phyloP scores from a whole-genome alignment of 2,888 invertebrate species.

The Hydrotaea cyrtoneurina region DNA sequence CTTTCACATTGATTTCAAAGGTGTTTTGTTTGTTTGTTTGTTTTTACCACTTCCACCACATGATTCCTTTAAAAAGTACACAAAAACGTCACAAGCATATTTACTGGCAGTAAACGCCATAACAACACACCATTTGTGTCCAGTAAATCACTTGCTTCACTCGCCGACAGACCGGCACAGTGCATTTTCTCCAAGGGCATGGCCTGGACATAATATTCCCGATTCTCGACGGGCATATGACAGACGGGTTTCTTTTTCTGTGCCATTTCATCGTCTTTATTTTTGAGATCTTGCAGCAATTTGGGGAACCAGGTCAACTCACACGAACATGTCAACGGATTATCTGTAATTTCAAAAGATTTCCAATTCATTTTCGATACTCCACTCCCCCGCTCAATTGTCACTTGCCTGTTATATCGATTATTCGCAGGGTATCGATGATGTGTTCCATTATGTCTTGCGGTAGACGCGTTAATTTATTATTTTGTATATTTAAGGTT shows the following conservation, averaged over 20 bases:
- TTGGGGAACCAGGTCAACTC: constrained; percentile 93
- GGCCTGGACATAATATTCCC: constrained; percentile 90
- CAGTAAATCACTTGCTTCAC: constrained; percentile 74
- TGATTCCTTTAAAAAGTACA: constrained; percentile 69
- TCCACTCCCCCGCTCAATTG: no score
- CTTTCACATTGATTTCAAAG: constrained; percentile 6
- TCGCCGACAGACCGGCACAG: constrained; percentile 86
- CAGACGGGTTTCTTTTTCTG: constrained; percentile 92
- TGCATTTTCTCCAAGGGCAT: constrained; percentile 92
- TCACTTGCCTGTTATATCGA: constrained; percentile 88
- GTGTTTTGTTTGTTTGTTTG: no score
- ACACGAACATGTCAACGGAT: constrained; percentile 93
- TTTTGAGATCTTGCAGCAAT: constrained; percentile 89
- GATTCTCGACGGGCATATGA: constrained; percentile 89
- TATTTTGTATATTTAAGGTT: constrained; percentile 93
- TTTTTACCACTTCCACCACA: constrained; percentile 69
- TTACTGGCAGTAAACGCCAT: constrained; percentile 76
- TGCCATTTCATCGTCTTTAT: constrained; percentile 93
- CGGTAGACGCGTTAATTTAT: constrained; percentile 90
- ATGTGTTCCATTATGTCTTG: constrained; percentile 95
- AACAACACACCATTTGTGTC: constrained; percentile 76
- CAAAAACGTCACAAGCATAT: constrained; percentile 72
- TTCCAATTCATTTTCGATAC: no score
- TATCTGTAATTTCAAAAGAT: no score
- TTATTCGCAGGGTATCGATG: constrained; percentile 91